Percentiles rank a stretch among this genome's conserved stretches.
Conservation (phyloP, 1,140 invertebrate species). For the Scaptodrosophila lebanonensis region DNA sequence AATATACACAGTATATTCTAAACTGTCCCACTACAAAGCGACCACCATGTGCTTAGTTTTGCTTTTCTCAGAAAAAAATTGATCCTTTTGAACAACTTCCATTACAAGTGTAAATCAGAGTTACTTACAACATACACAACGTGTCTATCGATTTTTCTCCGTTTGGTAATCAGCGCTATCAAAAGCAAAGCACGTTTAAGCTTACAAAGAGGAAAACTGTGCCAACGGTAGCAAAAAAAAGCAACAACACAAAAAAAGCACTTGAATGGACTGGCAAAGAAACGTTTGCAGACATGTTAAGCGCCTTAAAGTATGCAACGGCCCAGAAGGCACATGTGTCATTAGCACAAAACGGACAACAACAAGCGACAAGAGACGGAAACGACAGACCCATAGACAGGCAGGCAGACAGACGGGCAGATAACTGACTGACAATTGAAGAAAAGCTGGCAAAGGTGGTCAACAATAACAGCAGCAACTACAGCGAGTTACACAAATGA, state of each 20-base stretch:
- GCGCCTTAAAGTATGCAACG: slow-evolving; percentile 48
- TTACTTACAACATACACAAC: too few species aligned
- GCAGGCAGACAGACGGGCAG: too few species aligned
- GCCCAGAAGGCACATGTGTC: slow-evolving; percentile 32
- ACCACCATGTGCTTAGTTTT: too few species aligned
- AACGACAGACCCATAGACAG: not conserved
- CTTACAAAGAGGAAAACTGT: slow-evolving; percentile 12
- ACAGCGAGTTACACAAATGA: slow-evolving; percentile 25
- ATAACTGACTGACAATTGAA: slow-evolving; percentile 15
- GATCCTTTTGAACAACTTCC: too few species aligned
- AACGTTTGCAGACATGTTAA: slow-evolving; percentile 42
- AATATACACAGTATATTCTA: too few species aligned
- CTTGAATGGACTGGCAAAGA: slow-evolving; percentile 18
- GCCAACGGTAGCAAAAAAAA: slow-evolving; percentile 1
- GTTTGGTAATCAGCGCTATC: slow-evolving; percentile 41
- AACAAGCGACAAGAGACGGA: slow-evolving; percentile 15
- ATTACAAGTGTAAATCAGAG: too few species aligned
- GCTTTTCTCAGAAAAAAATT: too few species aligned
- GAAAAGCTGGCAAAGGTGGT: not conserved
- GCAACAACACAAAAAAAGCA: not conserved
- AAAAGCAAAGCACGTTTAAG: slow-evolving; percentile 48
- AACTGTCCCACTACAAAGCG: too few species aligned
- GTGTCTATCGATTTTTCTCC: slow-evolving; percentile 10
- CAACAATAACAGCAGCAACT: not conserved
- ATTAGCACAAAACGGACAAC: slow-evolving; percentile 25